phyloP scores from a whole-genome alignment of 2,888 invertebrate genomes.

The Lochmaea capreae region DNA sequence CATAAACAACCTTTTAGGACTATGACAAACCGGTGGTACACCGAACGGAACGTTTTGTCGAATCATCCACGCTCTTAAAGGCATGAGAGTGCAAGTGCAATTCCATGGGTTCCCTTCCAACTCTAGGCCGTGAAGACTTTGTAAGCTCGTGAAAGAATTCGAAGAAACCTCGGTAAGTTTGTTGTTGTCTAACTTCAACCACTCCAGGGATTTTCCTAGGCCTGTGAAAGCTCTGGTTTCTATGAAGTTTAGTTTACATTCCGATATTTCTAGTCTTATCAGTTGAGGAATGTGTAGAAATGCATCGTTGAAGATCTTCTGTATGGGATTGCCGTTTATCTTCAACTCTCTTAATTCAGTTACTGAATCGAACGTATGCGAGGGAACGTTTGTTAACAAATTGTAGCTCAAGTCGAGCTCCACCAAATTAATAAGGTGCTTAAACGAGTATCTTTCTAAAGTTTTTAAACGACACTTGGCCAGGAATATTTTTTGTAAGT shows the following conservation, averaged over 20 bases:
- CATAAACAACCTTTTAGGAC: constrained; percentile 73
- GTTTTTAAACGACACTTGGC: constrained; percentile 76
- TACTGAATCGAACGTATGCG: constrained; percentile 78
- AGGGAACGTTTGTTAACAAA: constrained; percentile 75
- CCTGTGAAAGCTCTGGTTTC: constrained; percentile 80
- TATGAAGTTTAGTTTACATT: constrained; percentile 77
- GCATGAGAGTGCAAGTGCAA: constrained; percentile 81
- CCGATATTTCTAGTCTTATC: constrained; percentile 78
- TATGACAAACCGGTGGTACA: constrained; percentile 76
- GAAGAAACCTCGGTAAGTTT: constrained; percentile 75
- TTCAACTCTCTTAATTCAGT: constrained; percentile 80
- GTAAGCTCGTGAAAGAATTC: constrained; percentile 75
- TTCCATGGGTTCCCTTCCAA: constrained; percentile 86
- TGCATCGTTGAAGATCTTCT: constrained; percentile 76
- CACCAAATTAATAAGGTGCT: constrained; percentile 82
- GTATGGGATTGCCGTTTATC: constrained; percentile 81
- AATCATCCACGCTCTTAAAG: constrained; percentile 83
- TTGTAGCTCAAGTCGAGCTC: constrained; percentile 86
- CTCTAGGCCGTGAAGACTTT: constrained; percentile 79
- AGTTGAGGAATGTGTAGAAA: constrained; percentile 76
- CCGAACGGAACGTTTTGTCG: constrained; percentile 80
- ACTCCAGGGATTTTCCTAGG: constrained; percentile 78
- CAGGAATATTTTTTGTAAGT: constrained; percentile 84
- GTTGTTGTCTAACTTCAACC: constrained; percentile 83
- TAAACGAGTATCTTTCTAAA: constrained; percentile 80